A percentile compares a stretch with the other conserved stretches of the same genome.
These are phyloP conservation scores for Nyctereutes procyonoides DNA, from an alignment of 2,113 vertebrate genomes.

Conservation along the genomic window DNA sequence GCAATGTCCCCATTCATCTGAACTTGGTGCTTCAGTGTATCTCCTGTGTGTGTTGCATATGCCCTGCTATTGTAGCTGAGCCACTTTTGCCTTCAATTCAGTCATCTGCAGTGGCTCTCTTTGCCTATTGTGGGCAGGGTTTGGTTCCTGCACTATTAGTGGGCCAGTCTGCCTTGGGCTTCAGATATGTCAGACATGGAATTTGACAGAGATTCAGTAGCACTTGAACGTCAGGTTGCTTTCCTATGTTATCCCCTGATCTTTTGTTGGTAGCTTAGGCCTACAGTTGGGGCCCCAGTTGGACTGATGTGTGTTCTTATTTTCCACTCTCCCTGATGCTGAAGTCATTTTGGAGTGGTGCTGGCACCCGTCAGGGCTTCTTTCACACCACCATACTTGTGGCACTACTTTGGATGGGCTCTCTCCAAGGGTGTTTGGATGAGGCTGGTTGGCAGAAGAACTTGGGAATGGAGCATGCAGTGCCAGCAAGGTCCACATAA, in stretches of 20 bases:
- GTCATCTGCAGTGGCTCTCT: background rate
- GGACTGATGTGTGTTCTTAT: background rate
- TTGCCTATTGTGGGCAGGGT: background rate
- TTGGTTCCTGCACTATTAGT: background rate
- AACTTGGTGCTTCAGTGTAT: background rate
- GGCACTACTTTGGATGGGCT: background rate
- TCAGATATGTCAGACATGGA: background rate
- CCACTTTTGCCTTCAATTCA: background rate
- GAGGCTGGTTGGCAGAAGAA: background rate
- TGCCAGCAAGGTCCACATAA: background rate
- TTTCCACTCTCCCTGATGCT: background rate
- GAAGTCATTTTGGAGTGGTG: background rate
- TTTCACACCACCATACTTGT: background rate
- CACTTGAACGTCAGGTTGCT: background rate
- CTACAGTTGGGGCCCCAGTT: background rate
- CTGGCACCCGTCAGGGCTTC: background rate
- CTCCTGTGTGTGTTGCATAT: background rate
- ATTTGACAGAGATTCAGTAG: background rate
- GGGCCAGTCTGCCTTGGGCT: background rate
- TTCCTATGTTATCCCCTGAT: background rate
- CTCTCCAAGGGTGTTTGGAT: background rate
- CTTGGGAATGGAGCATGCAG: background rate
- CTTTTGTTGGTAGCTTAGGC: background rate
- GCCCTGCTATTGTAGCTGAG: background rate
- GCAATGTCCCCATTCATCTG: background rate